Conservation (phyloP, 2,888 invertebrate species). For the Sturmia bella region DNA sequence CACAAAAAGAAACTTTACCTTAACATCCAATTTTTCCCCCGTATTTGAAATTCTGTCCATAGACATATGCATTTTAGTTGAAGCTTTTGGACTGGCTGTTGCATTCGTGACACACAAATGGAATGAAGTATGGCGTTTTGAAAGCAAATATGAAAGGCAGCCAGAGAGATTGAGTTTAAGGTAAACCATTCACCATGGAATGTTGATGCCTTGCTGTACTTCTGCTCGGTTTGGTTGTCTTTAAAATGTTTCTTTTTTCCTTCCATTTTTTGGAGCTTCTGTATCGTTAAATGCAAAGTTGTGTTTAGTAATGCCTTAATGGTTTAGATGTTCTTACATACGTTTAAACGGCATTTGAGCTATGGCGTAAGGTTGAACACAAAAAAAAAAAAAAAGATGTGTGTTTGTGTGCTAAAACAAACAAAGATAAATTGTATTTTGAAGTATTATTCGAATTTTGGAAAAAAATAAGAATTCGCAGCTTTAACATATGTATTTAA, state of each 20-base stretch:
- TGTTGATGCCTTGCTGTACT: not conserved
- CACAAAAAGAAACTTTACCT: conserved; percentile 25
- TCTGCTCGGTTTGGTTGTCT: conserved; percentile 5
- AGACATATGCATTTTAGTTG: conserved; percentile 31
- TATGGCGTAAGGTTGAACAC: not conserved
- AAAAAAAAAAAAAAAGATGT: no score
- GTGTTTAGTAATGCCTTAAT: conserved; percentile 49
- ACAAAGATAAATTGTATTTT: not conserved
- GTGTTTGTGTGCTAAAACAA: not conserved
- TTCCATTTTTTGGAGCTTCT: conserved; percentile 1
- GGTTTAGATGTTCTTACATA: conserved; percentile 22
- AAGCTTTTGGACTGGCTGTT: conserved; percentile 41
- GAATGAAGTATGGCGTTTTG: conserved; percentile 35
- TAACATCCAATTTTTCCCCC: conserved; percentile 30
- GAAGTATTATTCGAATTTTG: no score
- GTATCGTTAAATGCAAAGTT: conserved; percentile 42
- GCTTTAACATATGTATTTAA: no score
- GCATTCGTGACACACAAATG: conserved; percentile 32
- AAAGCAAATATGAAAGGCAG: conserved; percentile 40
- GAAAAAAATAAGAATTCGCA: no score
- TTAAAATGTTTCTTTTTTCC: conserved; percentile 3
- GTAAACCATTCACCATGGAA: conserved; percentile 45
- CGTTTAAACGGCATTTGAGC: conserved; percentile 4
- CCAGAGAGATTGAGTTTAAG: conserved; percentile 53
- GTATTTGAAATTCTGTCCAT: conserved; percentile 27